phyloP scores from a whole-genome alignment of 2,113 vertebrate species.

The Mormyrus lacerda region DNA sequence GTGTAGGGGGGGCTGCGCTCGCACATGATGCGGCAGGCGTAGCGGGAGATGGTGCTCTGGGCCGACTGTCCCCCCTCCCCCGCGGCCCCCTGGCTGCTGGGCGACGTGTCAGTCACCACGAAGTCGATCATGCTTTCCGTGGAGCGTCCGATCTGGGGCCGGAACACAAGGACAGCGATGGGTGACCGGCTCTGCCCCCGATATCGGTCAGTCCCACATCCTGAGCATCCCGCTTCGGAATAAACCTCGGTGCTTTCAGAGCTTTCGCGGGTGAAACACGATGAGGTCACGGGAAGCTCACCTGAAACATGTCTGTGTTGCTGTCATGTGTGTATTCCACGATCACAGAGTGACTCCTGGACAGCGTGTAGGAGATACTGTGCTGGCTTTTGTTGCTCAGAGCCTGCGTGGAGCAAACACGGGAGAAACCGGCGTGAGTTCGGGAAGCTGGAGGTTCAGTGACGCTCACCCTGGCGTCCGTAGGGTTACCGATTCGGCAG shows the following conservation, averaged over 20 bases:
- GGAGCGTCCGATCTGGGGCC: conserved; percentile 82
- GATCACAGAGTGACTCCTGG: conserved; percentile 90
- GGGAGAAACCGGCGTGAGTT: not conserved
- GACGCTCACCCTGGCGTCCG: not conserved
- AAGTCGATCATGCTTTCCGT: conserved; percentile 98
- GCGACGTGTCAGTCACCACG: conserved; percentile 90
- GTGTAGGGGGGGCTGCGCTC: conserved; percentile 86
- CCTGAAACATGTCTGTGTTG: conserved; percentile 98
- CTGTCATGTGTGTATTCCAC: conserved; percentile 95
- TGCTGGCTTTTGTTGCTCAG: conserved; percentile 94
- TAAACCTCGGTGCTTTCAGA: not conserved
- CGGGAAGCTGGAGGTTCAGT: not conserved
- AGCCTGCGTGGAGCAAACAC: conserved; percentile 62
- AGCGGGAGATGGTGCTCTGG: conserved; percentile 96
- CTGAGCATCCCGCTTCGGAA: not conserved
- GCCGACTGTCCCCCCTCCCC: conserved; percentile 74
- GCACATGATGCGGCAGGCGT: conserved; percentile 93
- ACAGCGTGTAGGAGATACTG: conserved; percentile 92
- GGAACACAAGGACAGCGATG: not conserved
- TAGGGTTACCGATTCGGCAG: not conserved
- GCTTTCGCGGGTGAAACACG: not conserved
- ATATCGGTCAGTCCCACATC: not conserved
- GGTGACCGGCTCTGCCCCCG: not conserved
- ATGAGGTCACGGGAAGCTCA: conserved; percentile 43
- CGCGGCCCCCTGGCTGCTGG: conserved; percentile 59